Percentiles rank a stretch among this genome's conserved stretches.
Evolutionary conservation across 2,888 invertebrate genomes (phyloP).

Genomic region (Omphaloscelis lunosa): DNA sequence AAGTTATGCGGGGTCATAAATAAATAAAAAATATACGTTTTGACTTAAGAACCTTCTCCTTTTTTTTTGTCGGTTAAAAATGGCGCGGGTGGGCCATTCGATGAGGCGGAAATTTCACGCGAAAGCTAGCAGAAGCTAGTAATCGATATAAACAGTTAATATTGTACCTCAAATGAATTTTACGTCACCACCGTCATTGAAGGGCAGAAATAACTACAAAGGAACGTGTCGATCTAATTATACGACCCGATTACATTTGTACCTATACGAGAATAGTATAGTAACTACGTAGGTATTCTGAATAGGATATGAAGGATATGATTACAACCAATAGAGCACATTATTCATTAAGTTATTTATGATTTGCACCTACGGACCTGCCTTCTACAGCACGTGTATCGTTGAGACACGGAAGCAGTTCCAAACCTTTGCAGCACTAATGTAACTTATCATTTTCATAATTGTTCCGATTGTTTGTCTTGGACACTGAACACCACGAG

Average conservation of each 20-base stretch:
- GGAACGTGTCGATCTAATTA: constrained; percentile 43
- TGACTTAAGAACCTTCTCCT: no score
- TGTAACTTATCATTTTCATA: not conserved
- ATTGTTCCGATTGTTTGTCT: no score
- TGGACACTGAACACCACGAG: no score
- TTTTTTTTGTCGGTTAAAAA: no score
- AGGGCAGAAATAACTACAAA: constrained; percentile 29
- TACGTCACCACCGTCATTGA: constrained; percentile 32
- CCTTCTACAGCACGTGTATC: not conserved
- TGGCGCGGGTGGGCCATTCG: no score
- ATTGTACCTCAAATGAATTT: constrained; percentile 54
- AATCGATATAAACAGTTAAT: constrained; percentile 31
- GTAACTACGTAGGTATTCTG: constrained; percentile 1
- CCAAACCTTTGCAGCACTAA: not conserved
- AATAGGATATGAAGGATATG: constrained; percentile 28
- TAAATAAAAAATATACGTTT: no score
- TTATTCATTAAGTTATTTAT: constrained; percentile 27
- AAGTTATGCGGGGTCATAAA: no score
- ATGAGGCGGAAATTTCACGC: no score
- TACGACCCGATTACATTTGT: constrained; percentile 25
- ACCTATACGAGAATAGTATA: not conserved
- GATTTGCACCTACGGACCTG: not conserved
- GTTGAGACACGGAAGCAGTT: not conserved
- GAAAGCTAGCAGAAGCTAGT: not conserved
- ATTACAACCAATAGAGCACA: not conserved